phyloP scores from a whole-genome alignment of 2,113 vertebrate species.

The Dolichotis patagonum region DNA sequence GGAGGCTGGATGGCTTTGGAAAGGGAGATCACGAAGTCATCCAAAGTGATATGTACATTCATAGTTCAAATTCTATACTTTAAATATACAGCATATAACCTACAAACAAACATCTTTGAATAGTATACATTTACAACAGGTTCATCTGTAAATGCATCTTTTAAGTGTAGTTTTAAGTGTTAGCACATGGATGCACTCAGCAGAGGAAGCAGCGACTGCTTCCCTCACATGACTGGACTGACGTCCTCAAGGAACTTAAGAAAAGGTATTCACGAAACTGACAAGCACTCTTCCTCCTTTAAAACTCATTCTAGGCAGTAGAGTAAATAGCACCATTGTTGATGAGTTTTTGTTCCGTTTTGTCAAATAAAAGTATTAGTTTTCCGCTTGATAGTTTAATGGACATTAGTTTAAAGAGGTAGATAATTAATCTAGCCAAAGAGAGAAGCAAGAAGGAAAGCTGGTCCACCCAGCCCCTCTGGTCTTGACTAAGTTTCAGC shows the following conservation, averaged over 20 bases:
- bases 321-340: neutral
- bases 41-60: too few species aligned
- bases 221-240: neutral
- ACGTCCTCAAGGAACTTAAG: neutral
- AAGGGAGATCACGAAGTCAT: too few species aligned
- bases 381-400: neutral
- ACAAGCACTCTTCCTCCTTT: neutral
- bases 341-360: neutral
- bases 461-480: neutral
- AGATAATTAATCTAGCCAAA: slow-evolving; percentile 25
- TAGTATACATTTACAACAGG: neutral
- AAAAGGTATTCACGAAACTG: neutral
- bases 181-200: neutral
- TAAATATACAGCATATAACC: too few species aligned
- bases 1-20: too few species aligned
- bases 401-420: neutral
- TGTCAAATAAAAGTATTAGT: neutral
- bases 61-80: too few species aligned
- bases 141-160: neutral
- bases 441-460: neutral
- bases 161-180: neutral
- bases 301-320: neutral
- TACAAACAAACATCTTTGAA: neutral
- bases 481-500: neutral
- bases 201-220: neutral